Evolutionary conservation across 2,888 invertebrate genomes (phyloP).

Genomic region (Hyposoter didymator): DNA sequence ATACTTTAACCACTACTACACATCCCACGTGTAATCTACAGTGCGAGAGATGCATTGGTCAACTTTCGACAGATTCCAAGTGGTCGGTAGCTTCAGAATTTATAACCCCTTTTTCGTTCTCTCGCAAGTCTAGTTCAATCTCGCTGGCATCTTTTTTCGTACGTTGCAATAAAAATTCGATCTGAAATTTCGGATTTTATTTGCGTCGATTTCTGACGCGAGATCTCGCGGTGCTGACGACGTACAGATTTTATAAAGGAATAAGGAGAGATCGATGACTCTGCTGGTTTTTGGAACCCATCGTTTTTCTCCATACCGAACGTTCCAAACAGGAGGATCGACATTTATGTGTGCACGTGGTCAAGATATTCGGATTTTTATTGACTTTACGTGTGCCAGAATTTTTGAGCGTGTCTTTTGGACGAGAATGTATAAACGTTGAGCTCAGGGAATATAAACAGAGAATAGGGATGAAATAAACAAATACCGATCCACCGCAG

Average conservation of each 20-base stretch:
- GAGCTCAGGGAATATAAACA: slow-evolving; percentile 66
- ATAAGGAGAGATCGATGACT: slow-evolving; percentile 19
- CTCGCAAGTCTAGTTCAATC: slow-evolving; percentile 50
- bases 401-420: not conserved
- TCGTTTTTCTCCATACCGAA: slow-evolving; percentile 19
- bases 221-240: slow-evolving; percentile 26
- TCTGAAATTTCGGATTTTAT: slow-evolving; percentile 58
- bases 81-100: slow-evolving; percentile 63
- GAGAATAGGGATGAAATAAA: slow-evolving; percentile 61
- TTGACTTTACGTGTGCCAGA: slow-evolving; percentile 52
- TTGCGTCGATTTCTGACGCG: slow-evolving; percentile 31
- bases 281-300: not conserved
- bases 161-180: slow-evolving; percentile 55
- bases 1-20: slow-evolving; percentile 37
- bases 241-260: slow-evolving; percentile 37
- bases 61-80: slow-evolving; percentile 57
- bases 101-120: slow-evolving; percentile 47
- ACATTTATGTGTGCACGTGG: slow-evolving; percentile 43
- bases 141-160: slow-evolving; percentile 21
- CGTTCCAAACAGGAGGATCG: slow-evolving; percentile 1
- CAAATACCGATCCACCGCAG: slow-evolving; percentile 62
- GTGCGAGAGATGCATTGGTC: slow-evolving; percentile 56
- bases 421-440: not conserved
- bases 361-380: slow-evolving; percentile 51
- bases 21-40: slow-evolving; percentile 15